Conservation (phyloP, 2,113 vertebrate species). For the Oryzias melastigma region DNA sequence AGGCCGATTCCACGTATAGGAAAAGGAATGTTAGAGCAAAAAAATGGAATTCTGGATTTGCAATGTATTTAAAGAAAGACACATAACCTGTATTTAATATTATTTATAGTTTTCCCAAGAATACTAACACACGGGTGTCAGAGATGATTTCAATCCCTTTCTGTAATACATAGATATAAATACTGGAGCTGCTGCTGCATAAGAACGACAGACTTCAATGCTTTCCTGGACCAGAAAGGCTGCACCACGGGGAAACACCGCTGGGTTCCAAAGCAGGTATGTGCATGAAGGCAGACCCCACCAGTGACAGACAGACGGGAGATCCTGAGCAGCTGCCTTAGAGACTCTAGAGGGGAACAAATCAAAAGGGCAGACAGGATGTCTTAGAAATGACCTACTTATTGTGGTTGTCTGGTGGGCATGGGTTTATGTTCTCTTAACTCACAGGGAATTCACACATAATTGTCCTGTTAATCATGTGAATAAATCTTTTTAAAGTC, state of each 20-base stretch:
- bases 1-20: not conserved
- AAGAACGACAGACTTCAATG: conserved; percentile 88
- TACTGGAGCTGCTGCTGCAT: conserved; percentile 96
- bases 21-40: not conserved
- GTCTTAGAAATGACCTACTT: too few relatives aligned
- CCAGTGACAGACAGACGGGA: not conserved
- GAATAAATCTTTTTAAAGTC: too few relatives aligned
- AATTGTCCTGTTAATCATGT: too few relatives aligned
- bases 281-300: not conserved
- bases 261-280: conserved; percentile 85
- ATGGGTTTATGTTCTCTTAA: too few relatives aligned
- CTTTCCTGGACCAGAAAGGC: conserved; percentile 92
- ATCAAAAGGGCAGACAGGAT: too few relatives aligned
- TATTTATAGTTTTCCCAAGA: too few relatives aligned
- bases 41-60: not conserved
- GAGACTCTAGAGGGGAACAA: too few relatives aligned
- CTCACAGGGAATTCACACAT: too few relatives aligned
- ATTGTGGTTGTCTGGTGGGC: too few relatives aligned
- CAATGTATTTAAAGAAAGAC: not conserved
- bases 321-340: too few relatives aligned
- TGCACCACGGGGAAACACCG: conserved; percentile 85
- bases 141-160: not conserved
- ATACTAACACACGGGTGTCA: too few relatives aligned
- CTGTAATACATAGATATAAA: conserved; percentile 81
- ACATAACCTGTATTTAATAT: too few relatives aligned